Base-by-base conservation (phyloP, 2,888 invertebrate genomes). In the Phengaris alcon region DNA sequence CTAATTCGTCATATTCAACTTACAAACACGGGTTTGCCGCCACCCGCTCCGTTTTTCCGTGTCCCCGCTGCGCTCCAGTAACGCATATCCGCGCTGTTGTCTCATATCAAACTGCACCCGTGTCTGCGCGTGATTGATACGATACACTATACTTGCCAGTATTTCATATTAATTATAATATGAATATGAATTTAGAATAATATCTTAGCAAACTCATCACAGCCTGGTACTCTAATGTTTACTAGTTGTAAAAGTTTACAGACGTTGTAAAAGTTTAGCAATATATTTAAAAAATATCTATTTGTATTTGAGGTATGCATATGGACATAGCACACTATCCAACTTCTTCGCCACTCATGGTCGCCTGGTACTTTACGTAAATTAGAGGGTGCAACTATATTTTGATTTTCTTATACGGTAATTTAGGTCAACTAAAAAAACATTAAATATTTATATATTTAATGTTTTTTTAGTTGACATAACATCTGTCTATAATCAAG, bases 61-160 rank as follows among this genome's bases (percentile, higher is more conserved):
- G 75, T 78, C 78, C 77, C 76, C 75, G 46, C 59, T 73, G 76
- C 77, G 78, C 75, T 72, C 52, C 54, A 72, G 52, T 72, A 72
- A 72, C 72, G 72, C 72, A 72, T 72, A 54, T 72, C 72, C 52
- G 72, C 52, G 72, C 72, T 72, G 35, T 70, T 51, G 70, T 70
- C 48, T 70, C 51, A 51, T 70, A 48, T 70, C 15, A 70, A 70
- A 15, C 48, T 70, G 51, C 51, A 51, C 51, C 51, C 51, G 22
- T 15, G 70, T 70, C 48, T 70, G 70, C 51, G 15, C 48, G 51
- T 70, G 48, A 70, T 70, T 70, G 70, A 70, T 70, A 70, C 35
- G 64, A 64, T 64, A 64, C 35, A 64, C 35, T 64, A 64, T 64
- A 64, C 64, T 59, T 59, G 70, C 51, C 22, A 69, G 69, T 52